Percentiles rank a stretch among this genome's conserved stretches.
phyloP scores from a whole-genome alignment of 2,797 vertebrate species.

The Percopsis omiscomaycus region DNA sequence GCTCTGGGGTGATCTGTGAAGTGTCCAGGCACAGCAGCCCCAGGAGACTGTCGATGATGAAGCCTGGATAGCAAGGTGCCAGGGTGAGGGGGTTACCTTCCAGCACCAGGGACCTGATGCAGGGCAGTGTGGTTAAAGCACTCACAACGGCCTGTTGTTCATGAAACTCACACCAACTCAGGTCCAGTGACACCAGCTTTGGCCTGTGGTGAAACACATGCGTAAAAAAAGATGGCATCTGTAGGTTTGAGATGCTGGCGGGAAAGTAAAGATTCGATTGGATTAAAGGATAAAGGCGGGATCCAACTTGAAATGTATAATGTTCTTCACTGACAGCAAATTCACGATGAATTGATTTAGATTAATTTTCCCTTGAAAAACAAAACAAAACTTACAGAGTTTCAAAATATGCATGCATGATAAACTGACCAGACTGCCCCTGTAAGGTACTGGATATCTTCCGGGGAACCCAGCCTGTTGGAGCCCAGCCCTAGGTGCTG shows the following conservation, averaged over 20 bases:
- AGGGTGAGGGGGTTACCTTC: conserved; percentile 86
- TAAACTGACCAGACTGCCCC: conserved; percentile 75
- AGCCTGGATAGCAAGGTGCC: conserved; percentile 80
- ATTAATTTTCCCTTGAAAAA: too few relatives aligned
- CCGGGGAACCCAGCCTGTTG: conserved; percentile 72
- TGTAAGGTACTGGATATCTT: conserved; percentile 69
- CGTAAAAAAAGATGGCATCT: not conserved
- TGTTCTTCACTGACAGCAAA: too few relatives aligned
- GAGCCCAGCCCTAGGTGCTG: conserved; percentile 82
- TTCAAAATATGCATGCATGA: not conserved
- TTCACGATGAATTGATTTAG: too few relatives aligned
- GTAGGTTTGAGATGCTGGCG: too few relatives aligned
- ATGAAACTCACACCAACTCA: conserved; percentile 83
- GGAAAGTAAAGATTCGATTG: too few relatives aligned
- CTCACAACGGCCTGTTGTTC: conserved; percentile 71
- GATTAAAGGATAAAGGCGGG: too few relatives aligned
- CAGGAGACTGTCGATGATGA: conserved; percentile 80
- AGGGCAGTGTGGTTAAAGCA: conserved; percentile 65
- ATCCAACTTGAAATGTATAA: too few relatives aligned
- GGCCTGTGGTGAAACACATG: conserved; percentile 76
- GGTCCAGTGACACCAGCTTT: conserved; percentile 84
- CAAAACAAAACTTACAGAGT: too few relatives aligned
- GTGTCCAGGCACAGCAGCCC: conserved; percentile 77
- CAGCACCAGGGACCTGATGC: conserved; percentile 78
- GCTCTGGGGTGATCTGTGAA: conserved; percentile 62